Percentiles rank a stretch among this genome's conserved stretches.
These are phyloP conservation scores for Drosophila sechellia DNA, from an alignment of 1,140 invertebrate genomes.

Conservation along the genomic window DNA sequence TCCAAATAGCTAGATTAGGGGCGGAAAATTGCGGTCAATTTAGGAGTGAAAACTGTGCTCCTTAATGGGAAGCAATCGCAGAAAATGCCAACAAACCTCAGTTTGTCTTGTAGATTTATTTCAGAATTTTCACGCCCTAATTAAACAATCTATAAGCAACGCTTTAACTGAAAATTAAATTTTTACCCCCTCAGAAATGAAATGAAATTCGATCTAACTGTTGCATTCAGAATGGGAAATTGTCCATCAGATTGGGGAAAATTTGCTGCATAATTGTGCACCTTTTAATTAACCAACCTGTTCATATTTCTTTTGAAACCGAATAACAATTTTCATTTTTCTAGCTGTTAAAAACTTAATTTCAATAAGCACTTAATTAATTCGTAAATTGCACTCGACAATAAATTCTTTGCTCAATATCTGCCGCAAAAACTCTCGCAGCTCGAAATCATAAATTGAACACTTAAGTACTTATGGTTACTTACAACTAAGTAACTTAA, in stretches of 20 bases:
- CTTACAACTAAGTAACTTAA: too few relatives aligned
- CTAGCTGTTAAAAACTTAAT: not conserved
- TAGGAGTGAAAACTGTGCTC: not conserved
- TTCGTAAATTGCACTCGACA: not conserved
- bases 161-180: not conserved
- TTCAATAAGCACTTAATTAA: constrained; percentile 22
- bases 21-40: constrained; percentile 6
- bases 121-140: not conserved
- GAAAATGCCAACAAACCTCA: not conserved
- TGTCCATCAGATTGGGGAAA: too few relatives aligned
- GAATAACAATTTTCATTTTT: too few relatives aligned
- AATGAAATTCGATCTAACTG: not conserved
- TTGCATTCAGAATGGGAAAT: too few relatives aligned
- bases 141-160: not conserved
- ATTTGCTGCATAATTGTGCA: too few relatives aligned
- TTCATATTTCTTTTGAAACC: not conserved
- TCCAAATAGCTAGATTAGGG: not conserved
- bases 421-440: constrained; percentile 8
- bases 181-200: not conserved
- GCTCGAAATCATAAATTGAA: constrained; percentile 35
- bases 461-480: constrained; percentile 46
- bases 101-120: not conserved
- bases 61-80: not conserved
- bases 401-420: constrained; percentile 14
- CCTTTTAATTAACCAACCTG: not conserved